These are phyloP conservation scores for Holacanthus passer DNA, from an alignment of 2,113 vertebrate species.

Conservation along the genomic window DNA sequence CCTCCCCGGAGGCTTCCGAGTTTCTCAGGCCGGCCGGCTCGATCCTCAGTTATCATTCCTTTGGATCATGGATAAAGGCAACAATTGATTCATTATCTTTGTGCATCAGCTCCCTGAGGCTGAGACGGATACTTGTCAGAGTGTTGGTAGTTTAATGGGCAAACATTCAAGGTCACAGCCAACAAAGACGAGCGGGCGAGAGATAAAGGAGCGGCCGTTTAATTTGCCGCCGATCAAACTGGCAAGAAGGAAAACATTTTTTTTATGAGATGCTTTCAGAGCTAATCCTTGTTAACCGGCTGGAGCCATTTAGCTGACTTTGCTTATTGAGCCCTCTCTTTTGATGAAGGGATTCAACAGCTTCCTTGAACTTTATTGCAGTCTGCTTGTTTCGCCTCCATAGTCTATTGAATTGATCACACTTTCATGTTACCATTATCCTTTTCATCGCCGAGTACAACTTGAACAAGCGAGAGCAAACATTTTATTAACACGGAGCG, in stretches of 20 bases:
- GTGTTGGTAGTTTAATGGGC: conserved; percentile 65
- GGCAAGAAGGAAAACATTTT: conserved; percentile 29
- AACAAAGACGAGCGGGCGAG: conserved; percentile 16
- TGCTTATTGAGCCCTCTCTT: conserved; percentile 29
- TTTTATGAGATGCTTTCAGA: conserved; percentile 8
- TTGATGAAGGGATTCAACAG: conserved; percentile 26
- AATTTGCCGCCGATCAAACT: conserved; percentile 43
- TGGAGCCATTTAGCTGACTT: conserved; percentile 46
- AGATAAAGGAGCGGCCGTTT: conserved; percentile 40
- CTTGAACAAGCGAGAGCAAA: background rate
- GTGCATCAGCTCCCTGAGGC: conserved; percentile 66
- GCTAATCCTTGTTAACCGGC: conserved; percentile 42
- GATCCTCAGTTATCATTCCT: conserved; percentile 70
- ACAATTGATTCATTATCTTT: conserved; percentile 82
- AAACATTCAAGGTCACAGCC: conserved; percentile 78
- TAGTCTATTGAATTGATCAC: conserved; percentile 15
- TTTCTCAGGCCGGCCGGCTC: conserved; percentile 62
- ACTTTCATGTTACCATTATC: conserved; percentile 12
- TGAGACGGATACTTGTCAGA: conserved; percentile 70
- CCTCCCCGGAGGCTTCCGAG: conserved; percentile 59
- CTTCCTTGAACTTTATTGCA: conserved; percentile 5
- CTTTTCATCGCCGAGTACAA: background rate
- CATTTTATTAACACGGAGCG: conserved; percentile 27
- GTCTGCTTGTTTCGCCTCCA: conserved; percentile 2
- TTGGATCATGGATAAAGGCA: conserved; percentile 78